These are phyloP conservation scores for Phoenoteleia sp. DNA, from an alignment of 2,888 invertebrate genomes.

Conservation along the genomic window DNA sequence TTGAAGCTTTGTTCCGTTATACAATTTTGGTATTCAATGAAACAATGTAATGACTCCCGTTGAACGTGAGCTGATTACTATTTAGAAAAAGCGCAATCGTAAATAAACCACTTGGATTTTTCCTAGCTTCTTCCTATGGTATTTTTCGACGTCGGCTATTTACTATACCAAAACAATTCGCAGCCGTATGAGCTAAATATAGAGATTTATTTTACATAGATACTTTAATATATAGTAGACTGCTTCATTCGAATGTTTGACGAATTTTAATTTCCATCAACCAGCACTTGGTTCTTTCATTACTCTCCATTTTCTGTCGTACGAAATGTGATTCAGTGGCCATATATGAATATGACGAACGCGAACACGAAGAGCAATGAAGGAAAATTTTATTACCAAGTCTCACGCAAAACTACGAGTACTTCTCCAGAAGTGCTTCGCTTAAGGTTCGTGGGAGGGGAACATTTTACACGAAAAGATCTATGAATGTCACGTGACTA, in stretches of 20 bases:
- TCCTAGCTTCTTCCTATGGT: too few species aligned
- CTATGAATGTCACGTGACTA: conserved; percentile 52
- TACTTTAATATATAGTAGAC: background rate
- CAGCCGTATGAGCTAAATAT: too few species aligned
- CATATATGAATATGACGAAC: conserved; percentile 65
- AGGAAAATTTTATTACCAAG: conserved; percentile 66
- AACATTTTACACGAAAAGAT: conserved; percentile 52
- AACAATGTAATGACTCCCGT: background rate
- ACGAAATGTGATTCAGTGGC: conserved; percentile 44
- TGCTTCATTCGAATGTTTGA: conserved; percentile 32
- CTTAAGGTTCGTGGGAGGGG: conserved; percentile 14
- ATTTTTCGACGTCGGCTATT: too few species aligned
- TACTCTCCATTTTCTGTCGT: conserved; percentile 43
- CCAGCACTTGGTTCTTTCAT: conserved; percentile 28
- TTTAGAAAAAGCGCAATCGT: background rate
- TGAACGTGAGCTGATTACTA: conserved; percentile 33
- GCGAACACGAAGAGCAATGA: conserved; percentile 50
- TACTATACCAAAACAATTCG: too few species aligned
- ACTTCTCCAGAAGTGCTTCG: conserved; percentile 52
- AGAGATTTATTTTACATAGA: conserved; percentile 7
- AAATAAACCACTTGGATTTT: conserved; percentile 28
- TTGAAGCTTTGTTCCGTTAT: conserved; percentile 47
- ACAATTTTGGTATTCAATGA: conserved; percentile 54
- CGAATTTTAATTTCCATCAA: conserved; percentile 60
- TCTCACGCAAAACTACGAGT: conserved; percentile 63